Base-by-base conservation (phyloP, 2,888 invertebrate genomes). In the Gastrophysa polygoni region DNA sequence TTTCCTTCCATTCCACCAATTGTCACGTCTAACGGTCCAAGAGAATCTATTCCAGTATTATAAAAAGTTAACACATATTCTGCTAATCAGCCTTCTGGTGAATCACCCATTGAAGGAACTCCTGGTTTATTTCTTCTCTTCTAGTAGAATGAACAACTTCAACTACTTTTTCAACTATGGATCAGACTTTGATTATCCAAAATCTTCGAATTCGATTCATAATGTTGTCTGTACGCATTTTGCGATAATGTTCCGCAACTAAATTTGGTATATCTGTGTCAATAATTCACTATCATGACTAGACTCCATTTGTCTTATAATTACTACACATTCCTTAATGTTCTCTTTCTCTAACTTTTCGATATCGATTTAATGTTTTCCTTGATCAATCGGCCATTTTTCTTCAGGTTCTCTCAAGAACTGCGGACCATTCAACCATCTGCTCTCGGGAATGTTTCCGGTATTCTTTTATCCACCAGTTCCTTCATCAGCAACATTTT, bases 401-500 rank as follows among this genome's bases (percentile, higher is more conserved):
- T 28, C 14, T 28, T 14, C 7, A 6, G 24, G 0, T n/a, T 0
- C n/a, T 14, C 14, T 49, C 10, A 49, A n/a, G 18, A 49, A 49
- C 6, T 28, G 10, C 14, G 17, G 14, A 14, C 29, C 49, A 10
- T 29, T 6, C 1, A 49, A 28, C 49, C 49, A 49, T 16, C 49
- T 28, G 11, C 29, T 28, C 29, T 28, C 24, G 16, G 14, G 16
- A 49, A 24, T 49, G 7, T 28, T n/a, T 20, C 20, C 20, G 11
- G 17, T n/a, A 3, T 24, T 28, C 1, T n/a, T 24, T 49, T n/a
- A 6, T 28, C 17, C 8, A n/a, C 16, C 7, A 1, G 49, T 49
- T 24, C 28, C 49, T 49, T 24, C 21, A 24, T 49, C 49, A 24
- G 24, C 24, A 16, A 28, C 49, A 49, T 49, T 49, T 49, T 24